Base-by-base conservation (phyloP, 2,113 vertebrate genomes). In the Psephotus haematonotus region DNA sequence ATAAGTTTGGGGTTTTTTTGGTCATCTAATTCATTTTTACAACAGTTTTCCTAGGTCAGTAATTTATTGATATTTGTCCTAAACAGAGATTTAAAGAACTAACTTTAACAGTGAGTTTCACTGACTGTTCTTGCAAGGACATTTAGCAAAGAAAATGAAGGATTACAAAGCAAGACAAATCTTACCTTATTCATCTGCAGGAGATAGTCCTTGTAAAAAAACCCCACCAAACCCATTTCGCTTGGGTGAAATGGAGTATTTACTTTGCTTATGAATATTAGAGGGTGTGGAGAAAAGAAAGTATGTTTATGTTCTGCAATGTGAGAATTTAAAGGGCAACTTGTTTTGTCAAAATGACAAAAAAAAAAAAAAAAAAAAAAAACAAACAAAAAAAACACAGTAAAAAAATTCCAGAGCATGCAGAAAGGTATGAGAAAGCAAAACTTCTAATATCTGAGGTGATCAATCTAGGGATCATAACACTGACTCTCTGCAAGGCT, bases 151-250 rank as follows among this genome's bases (percentile, higher is more conserved):
- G 63, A 87, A 82, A 71, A 60, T 11, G 4, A 71, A 22, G 6
- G 27, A 87, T 49, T 79, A 57, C 20, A 69, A 69, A 76, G 8
- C 8, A 86, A 86, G 52, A 64, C 8, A 76, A 46, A 75, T 44
- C 29, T 83, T 52, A 44, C 4, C 47, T 59, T 84, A 41, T 20
- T 59, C 13, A 37, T 59, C 70, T 81, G 29, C 20, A 27, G 39
- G 65, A 81, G 14, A 84, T 0, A 27, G 17, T 71, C 4, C 24
- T 86, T 62, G 24, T 27, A 75, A 67, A 82, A 35, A 64, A 2
- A 0, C 0, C 14, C 1, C 0, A 14, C 2, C 25, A 63, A 27
- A 62, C 35, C 17, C 19, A 0, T 25, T 16, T 20, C 39, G 47
- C 17, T 35, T 44, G 27, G 17, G 24, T 63, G 35, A 87, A 79